These are phyloP conservation scores for Orthosia incerta DNA, from an alignment of 2,888 invertebrate species.

Conservation along the genomic window DNA sequence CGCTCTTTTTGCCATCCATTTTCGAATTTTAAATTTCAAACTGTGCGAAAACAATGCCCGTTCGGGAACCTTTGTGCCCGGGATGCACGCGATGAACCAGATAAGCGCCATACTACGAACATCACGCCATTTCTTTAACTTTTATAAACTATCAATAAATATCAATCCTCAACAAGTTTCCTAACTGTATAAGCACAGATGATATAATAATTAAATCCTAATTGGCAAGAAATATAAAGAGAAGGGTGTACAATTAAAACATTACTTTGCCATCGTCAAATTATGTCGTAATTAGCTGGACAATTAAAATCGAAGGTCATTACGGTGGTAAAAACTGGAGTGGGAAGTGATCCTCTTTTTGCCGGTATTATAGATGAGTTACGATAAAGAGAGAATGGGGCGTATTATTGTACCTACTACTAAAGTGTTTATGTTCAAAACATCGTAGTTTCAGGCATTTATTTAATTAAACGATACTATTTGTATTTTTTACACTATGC, in stretches of 20 bases:
- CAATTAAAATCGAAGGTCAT: conserved; percentile 89
- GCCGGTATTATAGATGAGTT: conserved; percentile 71
- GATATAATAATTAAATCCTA: conserved; percentile 84
- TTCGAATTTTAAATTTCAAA: conserved; percentile 81
- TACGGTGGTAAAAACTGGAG: conserved; percentile 85
- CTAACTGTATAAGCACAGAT: conserved; percentile 68
- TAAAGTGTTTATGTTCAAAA: background rate
- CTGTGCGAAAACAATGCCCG: conserved; percentile 76
- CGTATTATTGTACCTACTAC: background rate
- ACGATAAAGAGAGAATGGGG: conserved; percentile 58
- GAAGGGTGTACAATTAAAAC: conserved; percentile 88
- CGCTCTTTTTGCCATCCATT: conserved; percentile 83
- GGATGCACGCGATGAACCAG: conserved; percentile 72
- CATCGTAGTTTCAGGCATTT: too few species aligned
- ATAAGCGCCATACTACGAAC: conserved; percentile 68
- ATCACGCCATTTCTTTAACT: conserved; percentile 68
- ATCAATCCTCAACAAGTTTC: conserved; percentile 7
- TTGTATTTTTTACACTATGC: too few species aligned
- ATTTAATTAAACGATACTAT: too few species aligned
- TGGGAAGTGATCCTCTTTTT: conserved; percentile 85
- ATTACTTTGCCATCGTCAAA: conserved; percentile 86
- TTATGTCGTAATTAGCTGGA: conserved; percentile 87
- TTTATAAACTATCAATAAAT: conserved; percentile 11
- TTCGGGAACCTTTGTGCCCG: conserved; percentile 67
- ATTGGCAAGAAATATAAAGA: conserved; percentile 81